These are phyloP conservation scores for Enteromius unitaeniatus DNA, from an alignment of 2,797 vertebrate genomes.

Conservation along the genomic window DNA sequence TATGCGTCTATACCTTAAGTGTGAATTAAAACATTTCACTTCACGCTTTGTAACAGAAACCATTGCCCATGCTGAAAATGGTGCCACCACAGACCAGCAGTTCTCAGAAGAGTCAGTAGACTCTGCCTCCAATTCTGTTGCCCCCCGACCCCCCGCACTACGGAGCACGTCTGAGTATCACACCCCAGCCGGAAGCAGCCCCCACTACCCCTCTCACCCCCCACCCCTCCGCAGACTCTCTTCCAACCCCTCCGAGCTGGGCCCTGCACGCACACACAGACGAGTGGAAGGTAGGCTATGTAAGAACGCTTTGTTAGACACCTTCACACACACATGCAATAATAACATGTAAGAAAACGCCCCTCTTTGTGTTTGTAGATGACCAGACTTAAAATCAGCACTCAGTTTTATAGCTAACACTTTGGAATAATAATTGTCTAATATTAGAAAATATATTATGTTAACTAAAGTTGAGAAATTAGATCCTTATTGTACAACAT, in stretches of 20 bases:
- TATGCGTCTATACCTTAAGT: not conserved
- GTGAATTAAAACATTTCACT: not conserved
- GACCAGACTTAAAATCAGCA: not conserved
- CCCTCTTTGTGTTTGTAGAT: not conserved
- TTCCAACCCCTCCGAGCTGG: constrained; percentile 80
- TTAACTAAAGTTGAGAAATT: not conserved
- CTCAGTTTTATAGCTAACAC: not conserved
- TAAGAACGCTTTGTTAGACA: constrained; percentile 52
- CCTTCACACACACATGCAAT: constrained; percentile 13
- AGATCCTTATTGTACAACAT: not conserved
- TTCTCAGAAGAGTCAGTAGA: constrained; percentile 80
- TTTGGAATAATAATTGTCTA: no score
- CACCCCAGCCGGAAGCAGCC: constrained; percentile 73
- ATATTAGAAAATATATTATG: not conserved
- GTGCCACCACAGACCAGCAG: constrained; percentile 76
- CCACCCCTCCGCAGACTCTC: constrained; percentile 76
- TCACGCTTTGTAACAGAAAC: constrained; percentile 68
- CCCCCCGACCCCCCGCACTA: constrained; percentile 66
- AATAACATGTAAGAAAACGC: not conserved
- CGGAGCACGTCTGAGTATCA: constrained; percentile 75
- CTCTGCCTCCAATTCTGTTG: constrained; percentile 71
- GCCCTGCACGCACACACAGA: constrained; percentile 77
- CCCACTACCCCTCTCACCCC: constrained; percentile 76
- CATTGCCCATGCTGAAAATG: constrained; percentile 77
- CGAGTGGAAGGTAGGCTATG: constrained; percentile 86